A percentile compares a stretch with the other conserved stretches of the same genome.
Evolutionary conservation across 2,113 vertebrate species (phyloP).

Genomic region (Coregonus clupeaformis): DNA sequence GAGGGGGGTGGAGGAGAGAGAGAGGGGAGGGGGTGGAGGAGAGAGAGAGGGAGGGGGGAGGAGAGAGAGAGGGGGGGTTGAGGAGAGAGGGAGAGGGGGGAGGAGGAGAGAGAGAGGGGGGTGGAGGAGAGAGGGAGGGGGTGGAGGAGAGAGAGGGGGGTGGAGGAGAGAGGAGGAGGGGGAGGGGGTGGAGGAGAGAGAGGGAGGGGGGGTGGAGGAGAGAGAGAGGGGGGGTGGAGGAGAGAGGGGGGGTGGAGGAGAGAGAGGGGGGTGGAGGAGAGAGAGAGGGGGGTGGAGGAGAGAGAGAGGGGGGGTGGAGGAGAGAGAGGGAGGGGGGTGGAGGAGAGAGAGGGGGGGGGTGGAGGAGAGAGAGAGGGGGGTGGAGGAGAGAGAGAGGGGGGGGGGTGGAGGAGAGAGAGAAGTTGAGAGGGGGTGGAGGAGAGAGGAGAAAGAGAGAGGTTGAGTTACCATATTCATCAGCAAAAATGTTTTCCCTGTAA

Average conservation of each 20-base stretch:
- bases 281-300: not conserved
- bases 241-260: not conserved
- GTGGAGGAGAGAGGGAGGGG: not conserved
- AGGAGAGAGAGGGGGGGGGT: not conserved
- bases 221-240: no score
- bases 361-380: not conserved
- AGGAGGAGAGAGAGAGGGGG: not conserved
- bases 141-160: not conserved
- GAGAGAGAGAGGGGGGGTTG: not conserved
- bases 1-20: not conserved
- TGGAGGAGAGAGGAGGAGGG: slow-evolving; percentile 3
- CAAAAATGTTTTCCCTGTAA: not conserved
- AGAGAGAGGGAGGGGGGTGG: not conserved
- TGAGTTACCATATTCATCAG: slow-evolving; percentile 10
- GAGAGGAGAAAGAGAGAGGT: not conserved
- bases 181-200: not conserved
- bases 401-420: not conserved
- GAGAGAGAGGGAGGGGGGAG: no score
- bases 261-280: not conserved
- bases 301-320: no score
- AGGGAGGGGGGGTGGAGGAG: no score
- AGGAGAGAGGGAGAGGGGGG: not conserved
- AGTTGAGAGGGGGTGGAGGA: no score
- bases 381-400: not conserved
- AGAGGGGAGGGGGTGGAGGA: no score